Conservation (phyloP, 2,888 invertebrate species). For the Trissonchulus sp. region DNA sequence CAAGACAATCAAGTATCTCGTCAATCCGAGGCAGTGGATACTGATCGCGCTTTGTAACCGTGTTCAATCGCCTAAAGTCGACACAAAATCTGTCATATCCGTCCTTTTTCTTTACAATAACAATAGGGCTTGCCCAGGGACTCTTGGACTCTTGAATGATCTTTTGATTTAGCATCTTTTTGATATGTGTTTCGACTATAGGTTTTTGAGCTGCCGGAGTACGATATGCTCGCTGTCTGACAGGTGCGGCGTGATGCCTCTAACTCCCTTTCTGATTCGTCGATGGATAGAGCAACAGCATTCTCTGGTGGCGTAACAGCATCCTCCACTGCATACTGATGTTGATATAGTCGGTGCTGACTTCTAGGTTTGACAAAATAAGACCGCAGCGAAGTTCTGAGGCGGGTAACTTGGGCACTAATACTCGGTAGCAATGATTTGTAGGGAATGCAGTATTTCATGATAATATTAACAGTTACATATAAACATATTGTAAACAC, state of each 20-base stretch:
- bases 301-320: not conserved
- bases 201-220: not conserved
- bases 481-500: not conserved
- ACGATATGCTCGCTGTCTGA: not conserved
- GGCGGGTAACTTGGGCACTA: not conserved
- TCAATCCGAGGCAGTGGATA: conserved; percentile 25
- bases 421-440: not conserved
- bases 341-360: not conserved
- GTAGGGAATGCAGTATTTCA: not conserved
- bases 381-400: not conserved
- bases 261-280: not conserved
- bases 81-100: conserved; percentile 12
- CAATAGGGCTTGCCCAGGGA: conserved; percentile 25
- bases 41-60: conserved; percentile 19
- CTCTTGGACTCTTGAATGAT: not conserved
- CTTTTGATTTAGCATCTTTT: not conserved
- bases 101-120: conserved; percentile 19
- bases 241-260: not conserved
- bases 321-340: not conserved
- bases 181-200: not conserved
- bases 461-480: not conserved
- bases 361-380: too few species aligned
- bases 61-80: conserved; percentile 12
- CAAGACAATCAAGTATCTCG: conserved; percentile 9
- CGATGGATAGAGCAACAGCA: not conserved